These are phyloP conservation scores for Lethenteron reissneri DNA, from an alignment of 2,113 vertebrate species.

Conservation along the genomic window DNA sequence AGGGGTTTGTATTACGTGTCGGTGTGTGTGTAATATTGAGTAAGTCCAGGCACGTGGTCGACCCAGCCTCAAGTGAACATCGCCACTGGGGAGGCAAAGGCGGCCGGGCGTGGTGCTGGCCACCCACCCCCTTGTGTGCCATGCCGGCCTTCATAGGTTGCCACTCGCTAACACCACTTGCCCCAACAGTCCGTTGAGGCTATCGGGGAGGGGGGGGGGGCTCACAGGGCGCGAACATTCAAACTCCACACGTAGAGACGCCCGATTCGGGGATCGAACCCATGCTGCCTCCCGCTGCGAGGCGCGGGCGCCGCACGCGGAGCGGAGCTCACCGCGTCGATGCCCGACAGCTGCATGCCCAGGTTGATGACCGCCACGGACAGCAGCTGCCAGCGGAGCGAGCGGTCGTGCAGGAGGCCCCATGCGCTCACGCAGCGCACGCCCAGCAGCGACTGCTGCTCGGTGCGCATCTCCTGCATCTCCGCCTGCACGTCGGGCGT, in stretches of 20 bases:
- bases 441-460: constrained; percentile 36
- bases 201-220: too few relatives aligned
- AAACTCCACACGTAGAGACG: too few relatives aligned
- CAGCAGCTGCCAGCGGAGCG: constrained; percentile 42
- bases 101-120: too few relatives aligned
- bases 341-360: constrained; percentile 66
- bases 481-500: constrained; percentile 31
- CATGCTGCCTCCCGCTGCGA: neutral
- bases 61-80: neutral
- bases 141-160: too few relatives aligned
- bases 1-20: neutral
- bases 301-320: too few relatives aligned
- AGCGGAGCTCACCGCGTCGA: constrained; percentile 39
- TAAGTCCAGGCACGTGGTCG: neutral
- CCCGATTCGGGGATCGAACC: too few relatives aligned
- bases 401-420: constrained; percentile 29
- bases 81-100: too few relatives aligned
- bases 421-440: constrained; percentile 26
- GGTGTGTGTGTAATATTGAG: neutral
- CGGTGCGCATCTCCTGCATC: constrained; percentile 54
- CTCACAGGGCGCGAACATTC: too few relatives aligned
- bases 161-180: too few relatives aligned
- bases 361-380: constrained; percentile 45
- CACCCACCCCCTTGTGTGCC: too few relatives aligned
- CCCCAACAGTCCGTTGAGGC: too few relatives aligned